Evolutionary conservation across 2,113 vertebrate genomes (phyloP), one percentile per base, ranked within the genome.

Genomic region (Urocynchramus pylzowi): DNA sequence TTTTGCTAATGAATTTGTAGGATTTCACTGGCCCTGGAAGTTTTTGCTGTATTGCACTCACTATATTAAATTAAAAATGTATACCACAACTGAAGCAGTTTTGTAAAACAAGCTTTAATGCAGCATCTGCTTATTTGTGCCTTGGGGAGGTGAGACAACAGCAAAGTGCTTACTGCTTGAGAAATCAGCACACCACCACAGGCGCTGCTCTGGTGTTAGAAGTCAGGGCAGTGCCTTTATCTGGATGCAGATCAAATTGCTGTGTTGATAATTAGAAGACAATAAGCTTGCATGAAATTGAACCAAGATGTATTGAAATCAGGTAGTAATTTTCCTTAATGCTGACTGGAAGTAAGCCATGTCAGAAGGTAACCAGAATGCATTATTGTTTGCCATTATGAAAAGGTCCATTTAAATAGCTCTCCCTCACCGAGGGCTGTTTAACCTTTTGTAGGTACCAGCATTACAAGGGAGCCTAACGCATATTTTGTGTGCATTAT

Each of bases 31-130:
- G 26, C 96, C 95, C 84, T 91, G 89, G 91, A 95, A 87, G 76
- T 95, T 96, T 95, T 94, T 80, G 75, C 78, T 84, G 84, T 93
- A 94, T 84, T 59, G 57, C 45, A 28, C 44, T 85, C 95, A 75
- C 89, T 90, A 93, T 96, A 90, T 97, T 95, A 63, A 96, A 97
- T 97, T 98, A 97, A 98, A 98, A 98, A 98, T 97, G 96, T 97
- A 95, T 94, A 97, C 96, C 97, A 97, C 96, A 97, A 90, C 85
- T 57, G 94, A 97, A 94, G 93, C 95, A 88, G 94, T 96, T 98
- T 96, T 97, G 91, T 96, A 84, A 91, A 97, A 94, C 90, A 97
- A 85, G 91, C 80, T 94, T 92, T 96, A 97, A 96, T 97, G 92
- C 91, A 86, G 77, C 84, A 96, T 96, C 96, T 97, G 88, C 96